A percentile compares a stretch with the other conserved stretches of the same genome.
Conservation (phyloP, 2,797 vertebrate genomes). For the Kryptopterus vitreolus region DNA sequence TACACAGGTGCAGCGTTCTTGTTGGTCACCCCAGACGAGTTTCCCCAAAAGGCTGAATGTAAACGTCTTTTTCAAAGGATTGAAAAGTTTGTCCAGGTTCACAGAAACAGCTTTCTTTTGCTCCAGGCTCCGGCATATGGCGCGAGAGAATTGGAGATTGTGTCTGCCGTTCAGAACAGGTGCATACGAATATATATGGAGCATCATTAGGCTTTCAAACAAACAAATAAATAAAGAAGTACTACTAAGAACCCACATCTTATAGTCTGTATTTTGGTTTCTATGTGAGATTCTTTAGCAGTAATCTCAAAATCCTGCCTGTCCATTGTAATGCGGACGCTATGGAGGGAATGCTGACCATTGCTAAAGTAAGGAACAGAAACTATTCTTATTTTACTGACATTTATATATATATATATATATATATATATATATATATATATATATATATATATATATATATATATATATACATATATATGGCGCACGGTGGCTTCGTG, state of each 20-base stretch:
- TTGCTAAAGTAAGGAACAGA: conserved; percentile 82
- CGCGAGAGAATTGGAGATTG: conserved; percentile 73
- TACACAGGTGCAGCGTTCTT: conserved; percentile 89
- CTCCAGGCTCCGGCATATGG: conserved; percentile 80
- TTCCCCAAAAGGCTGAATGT: conserved; percentile 67
- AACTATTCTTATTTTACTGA: neutral
- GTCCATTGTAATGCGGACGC: conserved; percentile 80
- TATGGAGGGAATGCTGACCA: conserved; percentile 83
- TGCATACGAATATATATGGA: conserved; percentile 56
- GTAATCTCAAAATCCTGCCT: conserved; percentile 84
- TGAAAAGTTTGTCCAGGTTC: conserved; percentile 82
- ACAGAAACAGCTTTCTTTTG: conserved; percentile 88
- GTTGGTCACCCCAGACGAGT: conserved; percentile 75
- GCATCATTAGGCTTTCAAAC: neutral
- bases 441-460: no score
- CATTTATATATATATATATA: no score
- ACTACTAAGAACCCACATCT: neutral
- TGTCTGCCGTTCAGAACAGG: conserved; percentile 86
- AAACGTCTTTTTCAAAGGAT: conserved; percentile 71
- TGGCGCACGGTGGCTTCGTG: no score
- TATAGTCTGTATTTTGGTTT: neutral
- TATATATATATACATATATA: no score
- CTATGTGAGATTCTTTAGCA: conserved; percentile 82
- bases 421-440: no score
- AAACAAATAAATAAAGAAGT: neutral